Base-by-base conservation (phyloP, 2,888 invertebrate species). In the Nomada hirtipes region DNA sequence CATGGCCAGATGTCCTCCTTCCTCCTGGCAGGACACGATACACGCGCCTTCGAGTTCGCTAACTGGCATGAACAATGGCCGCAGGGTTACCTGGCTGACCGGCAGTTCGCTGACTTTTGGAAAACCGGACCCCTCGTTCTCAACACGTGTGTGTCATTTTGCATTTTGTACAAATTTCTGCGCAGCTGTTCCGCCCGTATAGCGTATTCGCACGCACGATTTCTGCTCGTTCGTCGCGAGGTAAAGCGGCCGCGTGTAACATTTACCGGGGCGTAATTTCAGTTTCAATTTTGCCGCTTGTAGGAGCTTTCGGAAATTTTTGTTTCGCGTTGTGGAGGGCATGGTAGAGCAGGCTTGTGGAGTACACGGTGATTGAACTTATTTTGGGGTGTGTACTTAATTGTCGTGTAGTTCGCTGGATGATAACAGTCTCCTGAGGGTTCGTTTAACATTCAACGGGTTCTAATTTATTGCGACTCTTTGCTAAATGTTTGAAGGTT, bases 1-100 rank as follows among this genome's bases (percentile, higher is more conserved):
- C 57, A 64, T 42, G 76, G 69, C 75, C 82, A 64, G 84, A 81
- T 83, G 83, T 82, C 81, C 76, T 69, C 82, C 75, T 80, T 79
- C 67, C 77, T 80, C 74, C 7, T 50, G 9, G 4, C 44, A 59
- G 60, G 76, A 76, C 65, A 60, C 42, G 59, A 23, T 55, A 44
- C 13, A 47, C 47, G 11, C 53, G 36, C 63, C 60, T 52, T 59
- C 15, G 26, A 42, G 68, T 60, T 53, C 57, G 23, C 11, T 20
- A 26, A 65, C 36, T 70, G 64, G 50, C 44, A 50, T n/a, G 70
- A 59, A 71, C 82, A 70, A 82, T 67, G 70, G 55, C 60, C 52
- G 44, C 65, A 42, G 26, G 42, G 57, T 71, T 52, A 53, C 59
- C 18, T 44, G 57, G 50, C 11, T 13, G 53, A 20, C 26, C 55